phyloP scores from a whole-genome alignment of 2,888 invertebrate species.

The Julus scandinavius region DNA sequence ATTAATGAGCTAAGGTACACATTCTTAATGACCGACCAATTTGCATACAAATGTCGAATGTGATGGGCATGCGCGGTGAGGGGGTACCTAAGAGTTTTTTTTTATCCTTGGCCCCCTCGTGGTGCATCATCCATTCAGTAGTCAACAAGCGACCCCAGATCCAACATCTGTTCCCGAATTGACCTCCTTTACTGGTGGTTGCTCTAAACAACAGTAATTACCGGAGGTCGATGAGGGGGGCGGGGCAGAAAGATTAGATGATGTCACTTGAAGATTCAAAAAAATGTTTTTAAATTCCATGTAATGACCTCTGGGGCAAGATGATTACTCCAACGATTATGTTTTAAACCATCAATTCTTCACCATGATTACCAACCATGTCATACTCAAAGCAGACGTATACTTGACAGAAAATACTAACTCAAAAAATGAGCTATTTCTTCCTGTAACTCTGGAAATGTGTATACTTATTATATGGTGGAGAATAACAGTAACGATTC shows the following conservation, averaged over 20 bases:
- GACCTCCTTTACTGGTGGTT: not conserved
- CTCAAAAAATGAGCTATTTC: too few species aligned
- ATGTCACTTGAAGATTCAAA: not conserved
- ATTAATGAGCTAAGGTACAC: not conserved
- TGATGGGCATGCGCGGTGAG: not conserved
- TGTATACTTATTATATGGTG: too few species aligned
- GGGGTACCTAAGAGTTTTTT: not conserved
- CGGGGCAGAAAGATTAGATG: not conserved
- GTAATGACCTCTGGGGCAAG: too few species aligned
- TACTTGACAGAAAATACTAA: too few species aligned
- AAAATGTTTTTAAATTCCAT: too few species aligned
- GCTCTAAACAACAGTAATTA: not conserved
- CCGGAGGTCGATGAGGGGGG: not conserved
- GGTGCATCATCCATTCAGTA: not conserved
- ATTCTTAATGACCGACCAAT: not conserved
- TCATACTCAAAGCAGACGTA: too few species aligned
- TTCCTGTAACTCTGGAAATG: too few species aligned
- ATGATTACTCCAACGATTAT: too few species aligned
- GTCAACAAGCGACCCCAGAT: not conserved
- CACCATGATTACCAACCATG: too few species aligned
- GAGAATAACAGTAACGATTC: too few species aligned
- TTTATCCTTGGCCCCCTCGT: not conserved
- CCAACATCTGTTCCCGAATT: not conserved
- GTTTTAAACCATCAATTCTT: too few species aligned
- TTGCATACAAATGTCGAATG: not conserved